These are phyloP conservation scores for Podiceps cristatus DNA, from an alignment of 2,113 vertebrate species.

Conservation along the genomic window DNA sequence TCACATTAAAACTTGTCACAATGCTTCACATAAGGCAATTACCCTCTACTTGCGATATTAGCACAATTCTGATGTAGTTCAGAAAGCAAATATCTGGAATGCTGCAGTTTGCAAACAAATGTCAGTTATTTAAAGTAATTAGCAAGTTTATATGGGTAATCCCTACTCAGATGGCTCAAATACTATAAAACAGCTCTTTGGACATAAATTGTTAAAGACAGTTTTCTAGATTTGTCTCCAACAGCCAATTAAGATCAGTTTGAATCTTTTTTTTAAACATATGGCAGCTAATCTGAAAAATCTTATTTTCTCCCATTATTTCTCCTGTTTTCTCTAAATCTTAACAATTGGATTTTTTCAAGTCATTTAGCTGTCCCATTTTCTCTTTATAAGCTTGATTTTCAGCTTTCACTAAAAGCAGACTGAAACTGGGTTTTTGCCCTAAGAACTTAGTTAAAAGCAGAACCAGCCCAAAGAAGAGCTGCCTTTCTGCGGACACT, in stretches of 20 bases:
- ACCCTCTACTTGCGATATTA: background rate
- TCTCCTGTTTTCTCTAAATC: background rate
- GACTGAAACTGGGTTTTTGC: background rate
- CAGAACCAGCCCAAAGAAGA: background rate
- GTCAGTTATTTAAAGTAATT: background rate
- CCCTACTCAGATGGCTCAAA: background rate
- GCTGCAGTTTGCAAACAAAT: background rate
- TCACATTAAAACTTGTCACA: background rate
- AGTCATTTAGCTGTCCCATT: background rate
- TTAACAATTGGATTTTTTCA: background rate
- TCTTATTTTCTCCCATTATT: background rate
- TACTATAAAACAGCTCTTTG: background rate
- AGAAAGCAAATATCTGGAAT: background rate
- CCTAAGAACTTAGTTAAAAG: background rate
- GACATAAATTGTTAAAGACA: background rate
- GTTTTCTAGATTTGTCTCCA: background rate
- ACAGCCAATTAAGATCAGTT: background rate
- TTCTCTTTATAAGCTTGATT: constrained; percentile 13
- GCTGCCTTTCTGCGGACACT: background rate
- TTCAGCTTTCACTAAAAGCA: background rate
- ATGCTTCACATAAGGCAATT: background rate
- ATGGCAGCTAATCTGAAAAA: background rate
- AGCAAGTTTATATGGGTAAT: background rate
- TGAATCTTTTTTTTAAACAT: background rate
- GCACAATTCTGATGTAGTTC: background rate